phyloP scores from a whole-genome alignment of 2,888 invertebrate genomes.

The Aporophyla lueneburgensis region DNA sequence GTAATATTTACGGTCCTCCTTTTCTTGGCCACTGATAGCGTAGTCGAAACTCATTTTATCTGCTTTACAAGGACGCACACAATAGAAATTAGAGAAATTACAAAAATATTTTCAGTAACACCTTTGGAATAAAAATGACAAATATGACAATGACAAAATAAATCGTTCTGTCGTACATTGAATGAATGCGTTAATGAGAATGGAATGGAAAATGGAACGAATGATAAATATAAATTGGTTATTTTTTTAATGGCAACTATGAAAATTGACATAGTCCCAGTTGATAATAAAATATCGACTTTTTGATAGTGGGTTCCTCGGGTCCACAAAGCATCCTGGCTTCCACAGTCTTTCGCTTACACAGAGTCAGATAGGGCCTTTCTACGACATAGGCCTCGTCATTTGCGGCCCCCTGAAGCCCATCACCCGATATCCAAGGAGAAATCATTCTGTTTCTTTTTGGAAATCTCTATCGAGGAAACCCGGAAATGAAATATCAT shows the following conservation, averaged over 20 bases:
- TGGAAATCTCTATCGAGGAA: neutral
- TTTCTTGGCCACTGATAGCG: conserved; percentile 80
- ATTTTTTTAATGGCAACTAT: conserved; percentile 11
- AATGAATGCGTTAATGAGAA: conserved; percentile 26
- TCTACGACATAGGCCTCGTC: neutral
- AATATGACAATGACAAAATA: conserved; percentile 66
- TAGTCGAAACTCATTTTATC: conserved; percentile 85
- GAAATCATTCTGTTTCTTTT: neutral
- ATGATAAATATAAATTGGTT: neutral
- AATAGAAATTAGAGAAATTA: conserved; percentile 39
- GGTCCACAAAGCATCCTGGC: too few species aligned
- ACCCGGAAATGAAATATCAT: too few species aligned
- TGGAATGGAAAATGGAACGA: conserved; percentile 6
- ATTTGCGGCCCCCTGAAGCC: neutral
- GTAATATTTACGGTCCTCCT: conserved; percentile 90
- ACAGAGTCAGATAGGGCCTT: neutral
- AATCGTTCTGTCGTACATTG: conserved; percentile 34
- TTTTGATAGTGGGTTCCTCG: neutral
- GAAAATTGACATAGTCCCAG: neutral
- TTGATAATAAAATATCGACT: neutral
- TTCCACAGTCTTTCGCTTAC: neutral
- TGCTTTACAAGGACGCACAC: conserved; percentile 30
- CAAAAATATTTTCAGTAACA: conserved; percentile 60
- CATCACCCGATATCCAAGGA: neutral
- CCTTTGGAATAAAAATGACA: conserved; percentile 67